Evolutionary conservation across 2,113 vertebrate species (phyloP).

Genomic region (Heterocephalus glaber): DNA sequence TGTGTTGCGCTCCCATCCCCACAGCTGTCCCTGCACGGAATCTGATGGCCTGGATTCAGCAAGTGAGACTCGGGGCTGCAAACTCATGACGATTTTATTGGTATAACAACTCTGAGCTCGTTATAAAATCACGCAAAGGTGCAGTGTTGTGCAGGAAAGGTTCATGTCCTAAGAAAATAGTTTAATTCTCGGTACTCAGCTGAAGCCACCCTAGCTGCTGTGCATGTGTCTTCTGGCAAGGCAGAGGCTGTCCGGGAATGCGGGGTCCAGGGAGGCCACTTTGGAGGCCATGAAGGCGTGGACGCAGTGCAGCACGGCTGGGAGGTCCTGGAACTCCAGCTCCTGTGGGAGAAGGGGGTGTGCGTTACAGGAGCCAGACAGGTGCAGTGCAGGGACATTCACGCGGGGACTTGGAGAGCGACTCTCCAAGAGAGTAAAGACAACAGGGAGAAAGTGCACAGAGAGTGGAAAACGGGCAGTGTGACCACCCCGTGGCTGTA

Average conservation of each 20-base stretch:
- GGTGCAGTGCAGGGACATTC: background rate
- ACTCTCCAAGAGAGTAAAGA: background rate
- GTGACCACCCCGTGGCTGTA: too few relatives aligned
- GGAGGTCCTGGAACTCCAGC: conserved; percentile 94
- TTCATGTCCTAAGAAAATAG: conserved; percentile 85
- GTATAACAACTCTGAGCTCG: conserved; percentile 78
- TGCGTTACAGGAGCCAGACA: background rate
- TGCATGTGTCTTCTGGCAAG: conserved; percentile 87
- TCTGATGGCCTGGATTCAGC: conserved; percentile 60
- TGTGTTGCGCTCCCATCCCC: background rate
- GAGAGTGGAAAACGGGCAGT: background rate
- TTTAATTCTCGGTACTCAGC: conserved; percentile 75
- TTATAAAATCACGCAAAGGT: conserved; percentile 84
- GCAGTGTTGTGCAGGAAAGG: conserved; percentile 81
- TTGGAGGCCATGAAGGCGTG: conserved; percentile 96
- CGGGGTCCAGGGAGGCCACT: conserved; percentile 95
- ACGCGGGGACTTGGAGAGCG: background rate
- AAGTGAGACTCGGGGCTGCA: conserved; percentile 68
- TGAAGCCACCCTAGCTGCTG: conserved; percentile 85
- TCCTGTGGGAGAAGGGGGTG: conserved; percentile 84
- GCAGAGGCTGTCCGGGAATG: conserved; percentile 91
- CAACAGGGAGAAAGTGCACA: accelerated
- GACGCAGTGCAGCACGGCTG: conserved; percentile 93
- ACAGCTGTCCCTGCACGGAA: conserved; percentile 62
- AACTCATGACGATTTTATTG: conserved; percentile 78